Conservation (phyloP, 64 coral and sea anemone genomes). For the Montipora capricornis region DNA sequence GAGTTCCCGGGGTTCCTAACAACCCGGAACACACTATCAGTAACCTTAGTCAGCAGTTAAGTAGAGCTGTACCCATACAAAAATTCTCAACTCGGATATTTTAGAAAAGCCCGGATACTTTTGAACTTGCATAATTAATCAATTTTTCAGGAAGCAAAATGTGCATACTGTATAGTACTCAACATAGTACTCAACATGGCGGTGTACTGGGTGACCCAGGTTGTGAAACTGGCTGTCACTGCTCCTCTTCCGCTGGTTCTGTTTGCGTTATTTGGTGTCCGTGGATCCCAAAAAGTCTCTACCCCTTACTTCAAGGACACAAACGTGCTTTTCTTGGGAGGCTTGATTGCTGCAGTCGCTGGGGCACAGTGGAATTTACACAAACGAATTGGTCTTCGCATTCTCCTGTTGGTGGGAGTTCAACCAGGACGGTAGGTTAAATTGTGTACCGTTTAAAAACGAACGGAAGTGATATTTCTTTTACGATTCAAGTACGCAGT, state of each 20-base stretch:
- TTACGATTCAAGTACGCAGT: neutral
- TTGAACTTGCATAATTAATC: neutral
- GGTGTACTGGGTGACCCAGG: conserved; percentile 93
- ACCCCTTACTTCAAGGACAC: conserved; percentile 95
- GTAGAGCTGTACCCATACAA: neutral
- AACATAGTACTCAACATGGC: conserved; percentile 89
- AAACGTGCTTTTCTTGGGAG: conserved; percentile 90
- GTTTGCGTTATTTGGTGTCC: conserved; percentile 86
- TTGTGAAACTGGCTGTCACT: conserved; percentile 90
- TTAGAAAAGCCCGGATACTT: neutral
- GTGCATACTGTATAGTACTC: conserved; percentile 87
- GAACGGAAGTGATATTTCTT: neutral
- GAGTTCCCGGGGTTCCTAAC: neutral
- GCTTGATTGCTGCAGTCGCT: conserved; percentile 86
- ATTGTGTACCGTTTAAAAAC: no score
- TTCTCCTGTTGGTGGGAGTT: conserved; percentile 79
- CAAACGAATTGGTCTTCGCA: conserved; percentile 86
- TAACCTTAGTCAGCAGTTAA: neutral
- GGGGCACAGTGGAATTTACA: conserved; percentile 90
- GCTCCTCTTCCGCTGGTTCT: conserved; percentile 88
- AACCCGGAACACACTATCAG: neutral
- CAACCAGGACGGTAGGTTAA: conserved; percentile 81
- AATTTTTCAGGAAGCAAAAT: conserved; percentile 64
- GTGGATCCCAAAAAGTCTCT: conserved; percentile 81
- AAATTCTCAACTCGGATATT: neutral